phyloP scores from a whole-genome alignment of 2,888 invertebrate genomes.

The Drosophila testacea region DNA sequence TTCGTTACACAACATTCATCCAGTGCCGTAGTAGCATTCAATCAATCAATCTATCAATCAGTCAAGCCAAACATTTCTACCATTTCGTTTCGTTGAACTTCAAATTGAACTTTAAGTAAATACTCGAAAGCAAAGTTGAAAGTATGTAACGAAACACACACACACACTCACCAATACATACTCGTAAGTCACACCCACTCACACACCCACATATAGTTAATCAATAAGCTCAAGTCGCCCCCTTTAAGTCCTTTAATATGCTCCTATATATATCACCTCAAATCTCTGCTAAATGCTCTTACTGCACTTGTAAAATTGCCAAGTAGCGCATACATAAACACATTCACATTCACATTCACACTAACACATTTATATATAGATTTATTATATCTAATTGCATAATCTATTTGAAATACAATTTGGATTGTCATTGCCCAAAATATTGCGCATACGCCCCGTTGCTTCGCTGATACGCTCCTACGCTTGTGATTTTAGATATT shows the following conservation, averaged over 20 bases:
- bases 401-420: conserved; percentile 27
- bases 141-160: conserved; percentile 49
- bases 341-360: conserved; percentile 6
- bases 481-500: conserved; percentile 47
- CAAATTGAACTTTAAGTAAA: conserved; percentile 51
- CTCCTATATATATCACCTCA: conserved; percentile 31
- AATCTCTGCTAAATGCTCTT: conserved; percentile 47
- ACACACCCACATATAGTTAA: conserved; percentile 12
- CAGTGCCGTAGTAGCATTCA: conserved; percentile 29
- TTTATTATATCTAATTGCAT: conserved; percentile 49
- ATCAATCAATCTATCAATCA: conserved; percentile 32
- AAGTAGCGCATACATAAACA: conserved; percentile 11
- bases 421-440: conserved; percentile 17
- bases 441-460: conserved; percentile 69
- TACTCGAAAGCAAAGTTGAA: conserved; percentile 62
- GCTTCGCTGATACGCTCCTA: conserved; percentile 57
- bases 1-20: conserved; percentile 20
- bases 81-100: conserved; percentile 55
- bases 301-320: conserved; percentile 48
- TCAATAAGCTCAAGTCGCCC: conserved; percentile 11
- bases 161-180: conserved; percentile 1
- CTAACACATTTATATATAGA: conserved; percentile 11
- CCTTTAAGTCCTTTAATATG: conserved; percentile 31
- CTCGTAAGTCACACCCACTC: background rate
- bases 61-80: conserved; percentile 48